Base-by-base conservation (phyloP, 23 tunicate species). In the Styela clava region DNA sequence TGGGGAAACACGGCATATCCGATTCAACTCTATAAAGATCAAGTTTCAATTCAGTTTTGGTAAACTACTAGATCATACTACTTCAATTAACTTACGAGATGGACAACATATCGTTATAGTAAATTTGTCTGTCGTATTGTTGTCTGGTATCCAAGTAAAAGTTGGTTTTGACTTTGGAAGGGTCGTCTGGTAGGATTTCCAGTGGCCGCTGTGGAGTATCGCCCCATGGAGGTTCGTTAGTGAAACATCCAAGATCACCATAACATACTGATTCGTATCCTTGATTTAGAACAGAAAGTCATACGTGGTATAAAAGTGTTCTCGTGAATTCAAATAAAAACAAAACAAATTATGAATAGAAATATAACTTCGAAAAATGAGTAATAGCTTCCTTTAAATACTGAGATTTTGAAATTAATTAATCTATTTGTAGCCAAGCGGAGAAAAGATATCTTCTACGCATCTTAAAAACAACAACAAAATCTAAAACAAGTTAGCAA, bases 201-300 rank as follows among this genome's bases (percentile, higher is more conserved):
- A 65, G 28, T 20, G 99, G 99, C 33, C 99, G 74, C 79, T 86
- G 87, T 1, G 56, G 69, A 22, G 99, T 95, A 68, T 69, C 88
- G 27, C 99, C 99, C 90, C 90, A 95, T 18, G 99, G 99, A 0
- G 92, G 89, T 21, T 27, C 85, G 72, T 90, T 86, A 20, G 92
- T 90, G 81, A 86, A 95, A 61, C 89, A 83, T 0, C 95, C 99
- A 61, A 95, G 63, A 1, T 81, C 89, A 1, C 74, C 84, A 80
- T 95, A 90, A 72, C 90, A 82, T 2, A 89, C 91, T 0, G 82
- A 79, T 61, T 83, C 84, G 26, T 52, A 72, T 72, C 51, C 78
- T 27, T 29, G 30, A 22, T 25, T 16, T 18, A 29, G 22, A 67
- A 18, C 24, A 67, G n/a, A 61, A n/a, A n/a, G n/a, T n/a, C 56